Conservation (phyloP, 1,140 invertebrate genomes). For the Holcopasites calliopsidis region DNA sequence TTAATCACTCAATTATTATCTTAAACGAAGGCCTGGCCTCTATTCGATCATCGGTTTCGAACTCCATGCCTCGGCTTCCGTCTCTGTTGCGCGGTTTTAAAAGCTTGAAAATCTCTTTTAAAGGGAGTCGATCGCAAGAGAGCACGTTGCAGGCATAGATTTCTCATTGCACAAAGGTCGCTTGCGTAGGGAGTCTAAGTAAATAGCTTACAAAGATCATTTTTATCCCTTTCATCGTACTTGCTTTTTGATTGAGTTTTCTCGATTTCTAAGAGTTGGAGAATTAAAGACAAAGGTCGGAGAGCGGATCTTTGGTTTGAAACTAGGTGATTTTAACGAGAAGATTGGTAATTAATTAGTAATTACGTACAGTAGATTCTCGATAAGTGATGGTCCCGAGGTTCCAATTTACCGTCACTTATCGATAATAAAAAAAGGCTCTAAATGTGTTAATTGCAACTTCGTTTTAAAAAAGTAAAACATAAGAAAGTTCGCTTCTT, state of each 20-base stretch:
- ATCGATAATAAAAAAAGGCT: too few species aligned
- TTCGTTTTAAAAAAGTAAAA: too few species aligned
- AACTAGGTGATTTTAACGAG: not conserved
- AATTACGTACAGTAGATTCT: too few species aligned
- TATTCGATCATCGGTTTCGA: slow-evolving; percentile 25
- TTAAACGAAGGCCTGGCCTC: slow-evolving; percentile 28
- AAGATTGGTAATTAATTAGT: not conserved
- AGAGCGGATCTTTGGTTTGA: not conserved
- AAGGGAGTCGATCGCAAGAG: not conserved
- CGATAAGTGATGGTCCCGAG: too few species aligned
- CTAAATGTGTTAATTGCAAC: too few species aligned
- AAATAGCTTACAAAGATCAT: not conserved
- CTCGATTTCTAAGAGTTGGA: too few species aligned
- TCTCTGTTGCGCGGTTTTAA: slow-evolving; percentile 15
- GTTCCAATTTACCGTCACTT: too few species aligned
- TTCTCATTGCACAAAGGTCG: not conserved
- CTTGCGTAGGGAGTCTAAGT: not conserved
- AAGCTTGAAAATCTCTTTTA: slow-evolving; percentile 1
- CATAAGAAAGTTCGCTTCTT: too few species aligned
- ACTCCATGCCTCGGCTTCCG: not conserved
- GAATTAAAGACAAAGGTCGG: not conserved
- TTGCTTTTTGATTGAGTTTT: not conserved
- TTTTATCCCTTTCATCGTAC: too few species aligned
- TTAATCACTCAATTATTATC: slow-evolving; percentile 42
- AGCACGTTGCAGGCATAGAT: not conserved